Base-by-base conservation (phyloP, 2,888 invertebrate genomes). In the Archaeoteleia sp. region DNA sequence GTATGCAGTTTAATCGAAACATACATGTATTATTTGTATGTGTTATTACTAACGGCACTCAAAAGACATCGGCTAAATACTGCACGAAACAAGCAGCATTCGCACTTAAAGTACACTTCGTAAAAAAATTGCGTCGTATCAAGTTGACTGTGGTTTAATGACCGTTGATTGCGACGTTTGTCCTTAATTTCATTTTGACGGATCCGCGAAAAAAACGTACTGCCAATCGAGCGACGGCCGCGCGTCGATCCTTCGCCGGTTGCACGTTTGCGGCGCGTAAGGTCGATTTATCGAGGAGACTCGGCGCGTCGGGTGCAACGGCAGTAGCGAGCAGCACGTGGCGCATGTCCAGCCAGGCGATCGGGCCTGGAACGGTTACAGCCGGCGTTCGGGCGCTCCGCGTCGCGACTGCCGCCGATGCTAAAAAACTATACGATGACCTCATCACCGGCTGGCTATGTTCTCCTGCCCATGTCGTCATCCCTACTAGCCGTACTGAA, bases 341-440 rank as follows among this genome's bases (percentile, higher is more conserved):
- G 51, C 67, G 51, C 60, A 66, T 58, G 60, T 60, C 54, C 48
- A 46, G 49, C 40, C 54, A 23, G 32, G 48, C 66, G 29, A 57
- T 63, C 57, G 46, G 35, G 53, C 66, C 46, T 65, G 60, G 60
- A 60, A 65, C 72, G 54, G 72, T 71, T 71, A 69, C 76, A 74
- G 75, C 78, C 82, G 78, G 78, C 79, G 75, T 81, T 77, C 78
- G 74, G 72, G 78, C 78, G 77, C 79, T 81, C 78, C 77, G 76
- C 79, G 80, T 82, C 78, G 78, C 79, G 80, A 82, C 82, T 82
- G 81, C 79, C 77, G 81, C 70, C 76, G 74, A 75, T 71, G 77
- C 74, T 78, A 78, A 81, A 81, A 81, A 82, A 75, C 78, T 71
- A 81, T 76, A 72, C 80, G 82, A 82, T 83, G 83, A 83, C 82